phyloP scores from a whole-genome alignment of 2,888 invertebrate species.

The Tipula helvola region DNA sequence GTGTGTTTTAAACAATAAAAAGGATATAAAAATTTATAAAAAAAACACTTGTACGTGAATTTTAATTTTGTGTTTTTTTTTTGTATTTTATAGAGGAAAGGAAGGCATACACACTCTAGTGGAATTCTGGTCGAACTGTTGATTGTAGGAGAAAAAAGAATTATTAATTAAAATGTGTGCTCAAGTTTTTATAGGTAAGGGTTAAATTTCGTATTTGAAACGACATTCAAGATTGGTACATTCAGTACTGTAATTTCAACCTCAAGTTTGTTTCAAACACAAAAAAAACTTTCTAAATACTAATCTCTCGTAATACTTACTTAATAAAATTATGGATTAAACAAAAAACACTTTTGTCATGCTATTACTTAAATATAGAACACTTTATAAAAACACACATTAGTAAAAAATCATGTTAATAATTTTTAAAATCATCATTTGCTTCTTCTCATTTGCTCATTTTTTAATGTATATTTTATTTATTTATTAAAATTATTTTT shows the following conservation, averaged over 20 bases:
- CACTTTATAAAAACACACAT: background rate
- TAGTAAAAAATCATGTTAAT: background rate
- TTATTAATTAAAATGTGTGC: background rate
- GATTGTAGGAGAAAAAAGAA: slow-evolving; percentile 11
- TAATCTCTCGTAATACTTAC: background rate
- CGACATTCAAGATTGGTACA: background rate
- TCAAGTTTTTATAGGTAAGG: background rate
- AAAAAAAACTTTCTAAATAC: background rate
- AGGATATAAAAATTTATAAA: background rate
- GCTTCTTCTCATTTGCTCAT: background rate
- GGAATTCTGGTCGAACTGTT: slow-evolving; percentile 20
- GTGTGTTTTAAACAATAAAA: background rate
- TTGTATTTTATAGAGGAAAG: background rate
- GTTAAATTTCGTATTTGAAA: background rate
- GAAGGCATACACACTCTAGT: slow-evolving; percentile 17
- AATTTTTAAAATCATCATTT: background rate
- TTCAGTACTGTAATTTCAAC: background rate
- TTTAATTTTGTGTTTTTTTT: background rate
- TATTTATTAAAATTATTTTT: background rate
- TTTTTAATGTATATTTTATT: background rate
- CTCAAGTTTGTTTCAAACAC: background rate
- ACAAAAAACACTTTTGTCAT: background rate
- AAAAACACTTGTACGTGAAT: background rate
- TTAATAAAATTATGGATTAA: background rate
- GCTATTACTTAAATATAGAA: background rate